phyloP scores from a whole-genome alignment of 64 coral and sea anemone species.

The Actinia tenebrosa region DNA sequence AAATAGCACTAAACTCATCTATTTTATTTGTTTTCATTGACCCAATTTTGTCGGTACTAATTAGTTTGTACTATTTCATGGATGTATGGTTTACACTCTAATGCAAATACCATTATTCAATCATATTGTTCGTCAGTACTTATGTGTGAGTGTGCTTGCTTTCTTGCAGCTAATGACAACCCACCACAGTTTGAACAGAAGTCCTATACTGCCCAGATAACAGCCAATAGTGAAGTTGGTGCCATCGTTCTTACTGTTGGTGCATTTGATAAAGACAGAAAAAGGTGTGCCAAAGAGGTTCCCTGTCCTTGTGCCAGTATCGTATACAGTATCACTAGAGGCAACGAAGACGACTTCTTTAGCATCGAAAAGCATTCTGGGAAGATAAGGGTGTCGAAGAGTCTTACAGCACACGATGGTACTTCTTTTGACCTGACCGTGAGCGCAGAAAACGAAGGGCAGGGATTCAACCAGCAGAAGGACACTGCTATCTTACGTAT shows the following conservation, averaged over 20 bases:
- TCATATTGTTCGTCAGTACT: too few relatives aligned
- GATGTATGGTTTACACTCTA: too few relatives aligned
- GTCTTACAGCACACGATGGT: neutral
- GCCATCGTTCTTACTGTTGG: conserved; percentile 34
- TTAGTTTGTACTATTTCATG: too few relatives aligned
- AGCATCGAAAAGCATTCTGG: conserved; percentile 23
- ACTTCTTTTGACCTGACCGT: neutral
- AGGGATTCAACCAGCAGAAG: neutral
- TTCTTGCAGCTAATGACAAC: conserved; percentile 29
- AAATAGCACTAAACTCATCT: too few relatives aligned
- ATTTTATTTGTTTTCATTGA: too few relatives aligned
- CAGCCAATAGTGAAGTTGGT: conserved; percentile 20
- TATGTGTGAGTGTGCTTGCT: neutral
- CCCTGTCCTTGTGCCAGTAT: conserved; percentile 48
- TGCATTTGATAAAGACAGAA: conserved; percentile 46
- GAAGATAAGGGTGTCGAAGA: conserved; percentile 31
- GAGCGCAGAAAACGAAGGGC: conserved; percentile 7
- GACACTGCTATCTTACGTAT: neutral
- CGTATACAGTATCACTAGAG: conserved; percentile 48
- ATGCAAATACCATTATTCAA: too few relatives aligned
- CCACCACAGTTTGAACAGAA: conserved; percentile 50
- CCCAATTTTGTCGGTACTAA: too few relatives aligned
- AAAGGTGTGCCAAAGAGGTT: conserved; percentile 11
- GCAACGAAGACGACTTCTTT: conserved; percentile 36
- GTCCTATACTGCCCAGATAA: conserved; percentile 37